phyloP scores from a whole-genome alignment of 64 coral and sea anemone genomes.

The Montipora sp. region DNA sequence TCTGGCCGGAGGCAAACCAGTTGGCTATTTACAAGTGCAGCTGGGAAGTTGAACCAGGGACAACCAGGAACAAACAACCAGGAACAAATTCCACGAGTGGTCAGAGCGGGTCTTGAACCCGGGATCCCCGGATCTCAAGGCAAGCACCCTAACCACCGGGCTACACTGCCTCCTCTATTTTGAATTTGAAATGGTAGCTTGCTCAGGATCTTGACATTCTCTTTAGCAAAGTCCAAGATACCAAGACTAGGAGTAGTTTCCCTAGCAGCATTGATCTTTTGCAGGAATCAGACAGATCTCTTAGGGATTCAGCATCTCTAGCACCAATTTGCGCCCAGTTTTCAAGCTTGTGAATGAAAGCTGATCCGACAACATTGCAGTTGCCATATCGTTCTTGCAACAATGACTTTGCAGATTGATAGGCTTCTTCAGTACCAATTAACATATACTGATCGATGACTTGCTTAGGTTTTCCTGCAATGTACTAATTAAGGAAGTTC shows the following conservation, averaged over 20 bases:
- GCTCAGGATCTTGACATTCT: conserved; percentile 30
- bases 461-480: conserved; percentile 34
- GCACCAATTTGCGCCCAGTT: conserved; percentile 45
- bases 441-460: conserved; percentile 45
- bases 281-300: conserved; percentile 52
- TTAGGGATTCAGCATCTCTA: conserved; percentile 32
- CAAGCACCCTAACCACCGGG: no score
- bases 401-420: conserved; percentile 26
- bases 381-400: conserved; percentile 26
- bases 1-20: no score
- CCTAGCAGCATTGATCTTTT: conserved; percentile 38
- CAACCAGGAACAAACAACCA: no score
- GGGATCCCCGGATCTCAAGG: no score
- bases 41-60: no score
- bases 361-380: neutral
- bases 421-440: conserved; percentile 47
- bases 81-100: no score
- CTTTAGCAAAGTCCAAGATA: conserved; percentile 64
- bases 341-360: conserved; percentile 57
- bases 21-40: no score
- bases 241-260: conserved; percentile 48
- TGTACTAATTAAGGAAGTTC: conserved; percentile 2
- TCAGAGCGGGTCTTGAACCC: no score
- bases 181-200: conserved; percentile 19
- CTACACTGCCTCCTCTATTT: neutral